Evolutionary conservation across 1,140 invertebrate species (phyloP), one percentile per base, ranked within the genome.

Genomic region (Bemisia tabaci): DNA sequence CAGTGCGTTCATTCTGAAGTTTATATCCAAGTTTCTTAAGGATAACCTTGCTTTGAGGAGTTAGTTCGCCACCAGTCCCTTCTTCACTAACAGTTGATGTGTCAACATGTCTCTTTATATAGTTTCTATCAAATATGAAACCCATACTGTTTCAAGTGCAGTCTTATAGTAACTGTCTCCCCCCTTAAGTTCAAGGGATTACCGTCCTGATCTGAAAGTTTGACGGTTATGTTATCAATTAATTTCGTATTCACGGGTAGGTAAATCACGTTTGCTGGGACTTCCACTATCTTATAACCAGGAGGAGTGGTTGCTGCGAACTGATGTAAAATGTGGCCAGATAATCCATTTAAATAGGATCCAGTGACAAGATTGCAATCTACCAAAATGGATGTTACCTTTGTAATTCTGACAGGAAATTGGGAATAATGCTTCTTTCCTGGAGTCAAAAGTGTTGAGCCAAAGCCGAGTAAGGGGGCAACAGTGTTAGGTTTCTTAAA

Each of bases 261-360:
- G 65, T 72, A 71, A 48, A 70, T 70, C 2, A 70, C 60, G 11
- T 68, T 64, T 23, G 58, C 59, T 22, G 68, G 69, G 12, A 66
- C 67, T 72, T 75, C 71, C 9, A 69, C 67, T 22, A 75, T 72
- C 60, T 74, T 72, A 70, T 71, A 75, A 33, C 73, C 70, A 2
- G 70, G 71, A 26, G 66, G 69, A 1, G 73, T 69, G 22, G 2
- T 59, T 59, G 72, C 68, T 48, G 70, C 73, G 69, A 77, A 76
- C 65, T 73, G 68, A 65, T 76, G 71, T 64, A 77, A 63, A 23
- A 68, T 72, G 68, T 76, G 74, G 12, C 70, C 70, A 59, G 60
- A 60, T 62, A 62, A 24, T n/a, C 68, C 69, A 69, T 77, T 75
- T n/a, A 67, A 71, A 65, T 72, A 77, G 17, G 72, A 71, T 48